Evolutionary conservation across 64 coral and sea anemone genomes (phyloP).

Genomic region (Pocillopora damicornis): DNA sequence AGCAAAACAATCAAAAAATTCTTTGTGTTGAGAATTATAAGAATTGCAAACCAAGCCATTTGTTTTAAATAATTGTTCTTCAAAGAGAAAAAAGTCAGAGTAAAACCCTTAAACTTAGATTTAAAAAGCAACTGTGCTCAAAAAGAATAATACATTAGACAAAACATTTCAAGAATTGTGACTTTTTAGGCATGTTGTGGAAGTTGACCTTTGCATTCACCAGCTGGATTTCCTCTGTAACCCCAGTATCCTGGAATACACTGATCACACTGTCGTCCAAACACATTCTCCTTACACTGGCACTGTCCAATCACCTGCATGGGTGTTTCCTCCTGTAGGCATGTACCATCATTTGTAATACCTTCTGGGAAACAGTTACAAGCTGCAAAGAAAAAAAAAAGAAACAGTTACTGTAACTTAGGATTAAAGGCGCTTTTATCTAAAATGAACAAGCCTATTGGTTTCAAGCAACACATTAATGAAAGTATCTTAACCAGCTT

Average conservation of each 20-base stretch:
- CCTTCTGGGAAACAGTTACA: conserved; percentile 72
- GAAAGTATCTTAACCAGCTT: not conserved
- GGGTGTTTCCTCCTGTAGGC: conserved; percentile 47
- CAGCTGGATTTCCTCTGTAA: conserved; percentile 49
- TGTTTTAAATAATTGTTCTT: not conserved
- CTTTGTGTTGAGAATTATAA: not conserved
- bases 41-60: not conserved
- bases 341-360: conserved; percentile 60
- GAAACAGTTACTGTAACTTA: not conserved
- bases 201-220: conserved; percentile 65
- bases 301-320: conserved; percentile 72
- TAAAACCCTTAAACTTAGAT: no score
- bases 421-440: not conserved
- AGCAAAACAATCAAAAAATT: not conserved
- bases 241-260: conserved; percentile 81
- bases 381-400: conserved; percentile 25
- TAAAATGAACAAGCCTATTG: not conserved
- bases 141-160: no score
- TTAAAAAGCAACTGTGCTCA: no score
- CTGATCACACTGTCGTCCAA: conserved; percentile 53
- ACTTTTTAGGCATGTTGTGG: not conserved
- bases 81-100: no score
- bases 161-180: no score
- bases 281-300: conserved; percentile 67
- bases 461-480: no score